Percentiles rank a stretch among this genome's conserved stretches.
Conservation (phyloP, 1,140 invertebrate genomes). For the Callitettix versicolor region DNA sequence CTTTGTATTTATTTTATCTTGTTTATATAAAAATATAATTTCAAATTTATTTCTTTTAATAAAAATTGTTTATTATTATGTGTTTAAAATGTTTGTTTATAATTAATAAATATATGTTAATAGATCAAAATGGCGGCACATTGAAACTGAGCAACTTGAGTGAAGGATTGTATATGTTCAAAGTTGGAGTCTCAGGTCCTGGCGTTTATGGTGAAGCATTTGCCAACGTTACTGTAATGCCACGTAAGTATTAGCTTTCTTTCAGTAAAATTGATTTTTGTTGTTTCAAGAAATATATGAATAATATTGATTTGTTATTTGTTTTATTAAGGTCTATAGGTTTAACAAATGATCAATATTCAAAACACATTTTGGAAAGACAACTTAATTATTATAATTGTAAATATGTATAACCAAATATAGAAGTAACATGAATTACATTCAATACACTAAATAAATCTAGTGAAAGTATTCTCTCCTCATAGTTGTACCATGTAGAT, state of each 20-base stretch:
- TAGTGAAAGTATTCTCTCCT: no score
- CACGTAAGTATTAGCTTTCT: slow-evolving; percentile 42
- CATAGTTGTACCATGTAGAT: no score
- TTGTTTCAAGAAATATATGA: no score
- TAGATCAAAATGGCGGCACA: slow-evolving; percentile 70
- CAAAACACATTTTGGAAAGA: no score
- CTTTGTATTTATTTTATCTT: not conserved
- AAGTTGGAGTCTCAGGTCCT: slow-evolving; percentile 65
- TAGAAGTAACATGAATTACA: no score
- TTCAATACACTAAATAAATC: no score
- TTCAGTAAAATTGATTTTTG: not conserved
- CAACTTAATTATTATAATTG: no score
- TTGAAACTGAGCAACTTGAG: slow-evolving; percentile 65
- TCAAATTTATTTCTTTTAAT: not conserved
- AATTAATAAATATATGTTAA: slow-evolving; percentile 51
- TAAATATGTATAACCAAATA: no score
- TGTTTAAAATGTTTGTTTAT: slow-evolving; percentile 33
- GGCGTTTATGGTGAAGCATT: slow-evolving; percentile 70
- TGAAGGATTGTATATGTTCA: slow-evolving; percentile 80
- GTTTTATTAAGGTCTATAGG: not conserved
- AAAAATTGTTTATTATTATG: not conserved
- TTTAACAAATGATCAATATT: not conserved
- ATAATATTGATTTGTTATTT: not conserved
- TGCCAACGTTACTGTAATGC: slow-evolving; percentile 85
- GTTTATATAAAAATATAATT: not conserved